These are phyloP conservation scores for Laticauda colubrina DNA, from an alignment of 2,113 vertebrate genomes.

Conservation along the genomic window DNA sequence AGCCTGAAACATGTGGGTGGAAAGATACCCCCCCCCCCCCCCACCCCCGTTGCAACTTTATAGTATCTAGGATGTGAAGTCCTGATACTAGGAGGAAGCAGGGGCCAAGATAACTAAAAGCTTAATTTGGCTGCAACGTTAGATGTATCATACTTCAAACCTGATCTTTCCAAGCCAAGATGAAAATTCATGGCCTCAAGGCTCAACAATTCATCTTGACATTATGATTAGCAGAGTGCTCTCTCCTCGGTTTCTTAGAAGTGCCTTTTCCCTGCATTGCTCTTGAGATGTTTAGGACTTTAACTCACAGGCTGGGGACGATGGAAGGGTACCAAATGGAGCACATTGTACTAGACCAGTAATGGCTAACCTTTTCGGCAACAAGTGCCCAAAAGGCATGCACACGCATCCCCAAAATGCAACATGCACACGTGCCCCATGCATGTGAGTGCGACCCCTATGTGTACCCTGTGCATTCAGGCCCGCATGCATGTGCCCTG, in stretches of 20 bases:
- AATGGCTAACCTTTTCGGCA: no score
- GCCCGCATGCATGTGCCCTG: no score
- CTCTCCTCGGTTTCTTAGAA: constrained; percentile 51
- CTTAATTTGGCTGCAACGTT: not conserved
- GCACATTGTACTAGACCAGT: constrained; percentile 19
- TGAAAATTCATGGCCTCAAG: constrained; percentile 51
- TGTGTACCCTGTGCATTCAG: no score
- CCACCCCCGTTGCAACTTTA: not conserved
- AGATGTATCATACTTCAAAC: constrained; percentile 39
- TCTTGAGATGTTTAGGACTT: not conserved
- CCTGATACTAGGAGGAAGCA: not conserved
- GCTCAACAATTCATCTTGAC: constrained; percentile 58
- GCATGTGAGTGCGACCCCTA: no score
- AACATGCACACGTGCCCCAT: no score
- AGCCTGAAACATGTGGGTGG: constrained; percentile 40
- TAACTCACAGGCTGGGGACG: not conserved
- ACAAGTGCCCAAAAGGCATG: no score
- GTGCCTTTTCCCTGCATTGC: not conserved
- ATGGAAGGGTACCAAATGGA: not conserved
- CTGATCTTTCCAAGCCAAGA: constrained; percentile 48
- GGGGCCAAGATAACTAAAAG: not conserved
- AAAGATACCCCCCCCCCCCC: constrained; percentile 36
- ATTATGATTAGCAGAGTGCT: constrained; percentile 43
- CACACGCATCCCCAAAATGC: no score
- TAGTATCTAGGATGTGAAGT: not conserved